A percentile compares a stretch with the other conserved stretches of the same genome.
These are phyloP conservation scores for Polydrusus pterygomalis DNA, from an alignment of 2,888 invertebrate genomes.

Conservation along the genomic window DNA sequence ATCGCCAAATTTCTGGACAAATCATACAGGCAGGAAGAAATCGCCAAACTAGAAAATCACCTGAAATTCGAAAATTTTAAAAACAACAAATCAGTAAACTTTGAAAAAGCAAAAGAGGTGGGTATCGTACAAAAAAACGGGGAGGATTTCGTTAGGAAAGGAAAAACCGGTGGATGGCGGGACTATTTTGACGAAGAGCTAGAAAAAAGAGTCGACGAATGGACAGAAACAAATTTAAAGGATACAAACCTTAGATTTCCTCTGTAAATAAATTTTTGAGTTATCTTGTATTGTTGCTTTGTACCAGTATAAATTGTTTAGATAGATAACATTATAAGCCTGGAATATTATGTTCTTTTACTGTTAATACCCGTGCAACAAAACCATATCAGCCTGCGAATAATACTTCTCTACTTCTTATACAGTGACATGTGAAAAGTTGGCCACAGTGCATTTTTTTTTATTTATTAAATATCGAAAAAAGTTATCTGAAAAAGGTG, in stretches of 20 bases:
- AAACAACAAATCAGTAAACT: conserved; percentile 85
- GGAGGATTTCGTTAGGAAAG: conserved; percentile 72
- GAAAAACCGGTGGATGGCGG: conserved; percentile 82
- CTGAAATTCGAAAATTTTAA: conserved; percentile 89
- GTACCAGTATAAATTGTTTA: too few relatives aligned
- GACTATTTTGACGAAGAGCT: conserved; percentile 82
- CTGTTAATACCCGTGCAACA: too few relatives aligned
- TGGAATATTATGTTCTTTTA: too few relatives aligned
- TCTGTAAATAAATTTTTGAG: background rate
- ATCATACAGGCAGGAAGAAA: conserved; percentile 75
- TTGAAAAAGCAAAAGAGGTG: conserved; percentile 73
- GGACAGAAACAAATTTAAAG: conserved; percentile 80
- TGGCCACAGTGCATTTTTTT: too few relatives aligned
- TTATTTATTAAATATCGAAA: too few relatives aligned
- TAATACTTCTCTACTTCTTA: too few relatives aligned
- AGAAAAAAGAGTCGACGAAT: conserved; percentile 78
- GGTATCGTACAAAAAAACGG: conserved; percentile 74
- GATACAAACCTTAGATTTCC: conserved; percentile 79
- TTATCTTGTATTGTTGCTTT: too few relatives aligned
- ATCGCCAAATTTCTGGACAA: conserved; percentile 80
- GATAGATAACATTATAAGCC: too few relatives aligned
- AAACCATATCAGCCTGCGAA: too few relatives aligned
- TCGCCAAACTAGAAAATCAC: conserved; percentile 79
- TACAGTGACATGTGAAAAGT: too few relatives aligned
- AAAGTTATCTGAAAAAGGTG: too few relatives aligned